These are phyloP conservation scores for Hypomecis punctinalis DNA, from an alignment of 2,888 invertebrate species.

Conservation along the genomic window DNA sequence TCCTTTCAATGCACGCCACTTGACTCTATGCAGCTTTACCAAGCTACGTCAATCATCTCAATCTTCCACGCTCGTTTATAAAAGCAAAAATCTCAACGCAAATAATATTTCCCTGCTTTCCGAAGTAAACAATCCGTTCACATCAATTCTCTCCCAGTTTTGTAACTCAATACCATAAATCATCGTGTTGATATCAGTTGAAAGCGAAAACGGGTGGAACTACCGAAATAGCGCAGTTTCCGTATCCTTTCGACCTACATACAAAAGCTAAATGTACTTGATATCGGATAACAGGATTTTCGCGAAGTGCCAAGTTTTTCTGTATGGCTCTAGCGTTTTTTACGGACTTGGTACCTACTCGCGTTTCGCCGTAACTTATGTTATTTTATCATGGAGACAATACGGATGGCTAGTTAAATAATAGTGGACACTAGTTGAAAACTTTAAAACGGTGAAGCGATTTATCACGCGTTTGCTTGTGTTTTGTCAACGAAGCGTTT, in stretches of 20 bases:
- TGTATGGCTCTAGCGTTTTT: background rate
- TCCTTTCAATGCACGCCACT: no score
- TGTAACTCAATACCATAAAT: constrained; percentile 47
- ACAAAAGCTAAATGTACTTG: constrained; percentile 31
- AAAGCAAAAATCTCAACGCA: constrained; percentile 22
- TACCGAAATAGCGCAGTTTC: constrained; percentile 39
- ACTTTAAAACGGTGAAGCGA: no score
- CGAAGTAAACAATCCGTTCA: constrained; percentile 24
- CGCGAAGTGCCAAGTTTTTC: background rate
- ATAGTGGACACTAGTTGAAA: no score
- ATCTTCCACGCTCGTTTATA: background rate
- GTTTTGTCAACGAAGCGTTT: no score
- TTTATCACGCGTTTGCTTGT: no score
- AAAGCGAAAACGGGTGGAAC: constrained; percentile 47
- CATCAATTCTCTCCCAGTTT: constrained; percentile 34
- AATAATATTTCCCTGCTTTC: constrained; percentile 19
- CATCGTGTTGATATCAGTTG: constrained; percentile 47
- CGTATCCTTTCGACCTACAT: constrained; percentile 49
- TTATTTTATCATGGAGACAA: no score
- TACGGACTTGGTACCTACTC: no score
- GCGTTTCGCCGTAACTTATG: no score
- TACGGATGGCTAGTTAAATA: no score
- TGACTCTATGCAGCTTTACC: no score
- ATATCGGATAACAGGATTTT: constrained; percentile 15
- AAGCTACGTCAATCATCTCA: background rate